Percentiles rank a stretch among this genome's conserved stretches.
Conservation (phyloP, 2,797 vertebrate genomes). For the Sebastolobus alascanus region DNA sequence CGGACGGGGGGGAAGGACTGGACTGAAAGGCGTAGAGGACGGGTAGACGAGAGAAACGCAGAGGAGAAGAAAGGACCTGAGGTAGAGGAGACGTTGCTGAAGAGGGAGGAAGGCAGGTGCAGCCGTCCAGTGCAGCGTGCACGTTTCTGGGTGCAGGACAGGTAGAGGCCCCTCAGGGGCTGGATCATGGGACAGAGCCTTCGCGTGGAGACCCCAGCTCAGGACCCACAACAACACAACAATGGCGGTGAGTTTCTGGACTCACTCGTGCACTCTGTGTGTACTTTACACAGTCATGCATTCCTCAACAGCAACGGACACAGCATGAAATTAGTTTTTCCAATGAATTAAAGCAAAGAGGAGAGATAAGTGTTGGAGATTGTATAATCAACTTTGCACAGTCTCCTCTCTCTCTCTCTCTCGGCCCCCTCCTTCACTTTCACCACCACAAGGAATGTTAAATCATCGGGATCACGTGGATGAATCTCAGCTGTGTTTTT, state of each 20-base stretch:
- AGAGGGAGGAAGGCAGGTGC: slow-evolving; percentile 56
- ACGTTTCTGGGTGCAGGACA: slow-evolving; percentile 71
- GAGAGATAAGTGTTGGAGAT: slow-evolving; percentile 18
- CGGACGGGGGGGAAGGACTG: slow-evolving; percentile 61
- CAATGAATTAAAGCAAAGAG: slow-evolving; percentile 9
- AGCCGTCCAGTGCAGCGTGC: slow-evolving; percentile 30
- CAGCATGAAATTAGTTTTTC: slow-evolving; percentile 23
- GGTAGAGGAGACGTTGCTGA: slow-evolving; percentile 15
- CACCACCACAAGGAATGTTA: slow-evolving; percentile 76
- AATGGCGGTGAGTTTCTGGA: slow-evolving; percentile 80
- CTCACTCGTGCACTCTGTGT: slow-evolving; percentile 42
- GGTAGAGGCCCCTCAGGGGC: slow-evolving; percentile 81
- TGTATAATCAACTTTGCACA: slow-evolving; percentile 56
- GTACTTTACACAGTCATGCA: slow-evolving; percentile 16
- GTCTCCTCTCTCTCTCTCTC: slow-evolving; percentile 5
- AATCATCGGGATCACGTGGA: slow-evolving; percentile 71
- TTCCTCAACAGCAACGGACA: slow-evolving; percentile 11
- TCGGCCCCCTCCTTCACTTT: slow-evolving; percentile 46
- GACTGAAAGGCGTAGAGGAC: slow-evolving; percentile 52
- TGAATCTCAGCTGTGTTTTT: slow-evolving; percentile 71
- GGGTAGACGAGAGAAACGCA: slow-evolving; percentile 52
- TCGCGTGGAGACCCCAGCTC: slow-evolving; percentile 79
- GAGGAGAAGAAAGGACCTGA: slow-evolving; percentile 46
- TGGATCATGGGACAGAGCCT: slow-evolving; percentile 89
- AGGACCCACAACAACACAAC: slow-evolving; percentile 69